A percentile compares a stretch with the other conserved stretches of the same genome.
Evolutionary conservation across 2,797 vertebrate species (phyloP).

Genomic region (Selene dorsalis): DNA sequence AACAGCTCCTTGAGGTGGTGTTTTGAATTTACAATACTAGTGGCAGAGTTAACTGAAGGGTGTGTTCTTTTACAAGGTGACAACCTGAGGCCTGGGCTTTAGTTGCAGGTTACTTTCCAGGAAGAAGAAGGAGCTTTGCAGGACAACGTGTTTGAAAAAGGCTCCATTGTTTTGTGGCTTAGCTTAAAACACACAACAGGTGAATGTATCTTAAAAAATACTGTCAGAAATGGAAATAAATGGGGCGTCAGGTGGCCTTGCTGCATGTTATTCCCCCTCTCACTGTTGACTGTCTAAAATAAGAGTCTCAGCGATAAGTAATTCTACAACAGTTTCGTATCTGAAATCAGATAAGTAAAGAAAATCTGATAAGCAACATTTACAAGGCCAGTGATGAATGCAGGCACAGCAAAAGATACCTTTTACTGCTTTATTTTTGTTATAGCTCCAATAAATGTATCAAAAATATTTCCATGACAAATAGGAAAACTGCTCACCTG

Average conservation of each 20-base stretch:
- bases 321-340: too few species aligned
- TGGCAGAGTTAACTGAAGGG: conserved; percentile 8
- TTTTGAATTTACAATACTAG: background rate
- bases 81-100: background rate
- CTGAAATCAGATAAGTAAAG: background rate
- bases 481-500: too few species aligned
- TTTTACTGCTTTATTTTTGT: too few species aligned
- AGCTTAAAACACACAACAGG: background rate
- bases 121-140: background rate
- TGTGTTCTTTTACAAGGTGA: conserved; percentile 23
- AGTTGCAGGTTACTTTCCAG: background rate
- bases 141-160: conserved; percentile 5
- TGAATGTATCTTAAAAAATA: background rate
- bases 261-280: too few species aligned
- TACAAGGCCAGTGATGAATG: background rate
- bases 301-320: background rate
- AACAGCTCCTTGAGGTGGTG: background rate
- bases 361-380: background rate
- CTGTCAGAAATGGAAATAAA: background rate
- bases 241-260: too few species aligned
- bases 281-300: too few species aligned
- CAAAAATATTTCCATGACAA: too few species aligned
- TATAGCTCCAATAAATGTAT: too few species aligned
- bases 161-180: background rate
- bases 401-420: background rate